Conservation (phyloP, 1,140 invertebrate species). For the Aplysia californica region DNA sequence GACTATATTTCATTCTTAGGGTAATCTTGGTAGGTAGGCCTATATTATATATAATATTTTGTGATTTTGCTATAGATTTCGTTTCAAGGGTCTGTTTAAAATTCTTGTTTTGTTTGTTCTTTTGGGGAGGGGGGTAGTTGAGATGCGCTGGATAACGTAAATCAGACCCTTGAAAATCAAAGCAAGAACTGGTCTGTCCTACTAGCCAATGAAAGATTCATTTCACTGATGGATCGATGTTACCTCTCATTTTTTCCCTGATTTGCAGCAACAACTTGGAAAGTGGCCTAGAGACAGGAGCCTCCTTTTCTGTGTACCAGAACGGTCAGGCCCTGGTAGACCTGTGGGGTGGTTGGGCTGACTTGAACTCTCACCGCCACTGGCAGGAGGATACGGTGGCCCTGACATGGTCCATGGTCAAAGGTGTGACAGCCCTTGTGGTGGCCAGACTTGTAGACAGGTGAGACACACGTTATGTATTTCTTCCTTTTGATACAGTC, state of each 20-base stretch:
- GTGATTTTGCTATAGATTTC: too few relatives aligned
- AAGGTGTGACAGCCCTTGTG: slow-evolving; percentile 62
- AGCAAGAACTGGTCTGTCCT: too few relatives aligned
- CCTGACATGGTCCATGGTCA: slow-evolving; percentile 42
- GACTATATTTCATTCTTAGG: too few relatives aligned
- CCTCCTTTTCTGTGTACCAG: slow-evolving; percentile 45
- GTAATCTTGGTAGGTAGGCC: too few relatives aligned
- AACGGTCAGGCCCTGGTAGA: slow-evolving; percentile 56
- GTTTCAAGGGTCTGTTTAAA: neutral
- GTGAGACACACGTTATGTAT: too few relatives aligned
- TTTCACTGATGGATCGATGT: neutral
- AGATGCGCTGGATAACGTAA: slow-evolving; percentile 28
- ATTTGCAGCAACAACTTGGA: slow-evolving; percentile 34
- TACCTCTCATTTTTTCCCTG: neutral
- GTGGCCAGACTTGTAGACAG: slow-evolving; percentile 65
- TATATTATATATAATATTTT: too few relatives aligned
- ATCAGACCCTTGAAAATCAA: neutral
- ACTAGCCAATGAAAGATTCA: too few relatives aligned
- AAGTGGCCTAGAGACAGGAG: slow-evolving; percentile 38
- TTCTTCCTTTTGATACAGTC: too few relatives aligned
- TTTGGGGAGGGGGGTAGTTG: neutral
- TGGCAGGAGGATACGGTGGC: slow-evolving; percentile 51
- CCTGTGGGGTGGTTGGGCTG: slow-evolving; percentile 66
- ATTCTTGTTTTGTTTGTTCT: neutral
- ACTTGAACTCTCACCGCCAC: slow-evolving; percentile 37